Base-by-base conservation (phyloP, 2,797 vertebrate genomes). In the Cirrhinus mrigala region DNA sequence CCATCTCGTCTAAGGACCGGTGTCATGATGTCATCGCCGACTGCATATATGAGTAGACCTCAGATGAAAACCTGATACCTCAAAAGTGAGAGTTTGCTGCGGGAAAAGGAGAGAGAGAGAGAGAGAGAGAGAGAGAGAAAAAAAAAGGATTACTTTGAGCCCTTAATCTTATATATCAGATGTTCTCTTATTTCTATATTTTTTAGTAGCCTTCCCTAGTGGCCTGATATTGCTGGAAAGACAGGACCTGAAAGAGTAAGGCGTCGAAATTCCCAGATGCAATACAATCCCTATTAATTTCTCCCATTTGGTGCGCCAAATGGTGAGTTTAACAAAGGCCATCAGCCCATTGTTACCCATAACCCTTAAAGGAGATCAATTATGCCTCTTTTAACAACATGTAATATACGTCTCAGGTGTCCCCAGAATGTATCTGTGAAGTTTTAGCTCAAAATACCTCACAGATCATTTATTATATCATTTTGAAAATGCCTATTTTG, bases 11-110 rank as follows among this genome's bases (percentile, higher is more conserved):
- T 89, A 82, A 85, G 77, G 89, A 84, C 89, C 71, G 24, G 60
- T 87, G 89, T 90, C 88, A 90, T 92, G 91, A 92, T 91, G 90
- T 92, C 90, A 92, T 76, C 48, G 73, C 27, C 9, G 68, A 84
- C 88, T 75, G 86, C 62, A 77, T 66, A 77, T 66, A 82, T 44
- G 69, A 87, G 79, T 68, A 48, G 64, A 68, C 6, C 54, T 87
- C 85, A 54, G 71, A 84, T 86, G 74, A 88, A 82, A 88, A 90
- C 86, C 90, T 74, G 89, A 91, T 88, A 91, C 83, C 85, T 84
- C 79, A 78, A 86, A 85, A 88, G 15, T 27, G 81, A 90, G 86
- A 84, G 77, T 20, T 76, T 60, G n/a, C 24, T 60, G 24, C 29
- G 52, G 37, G 18, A 33, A 44, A 52, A 33, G 33, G 20, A 46